phyloP scores from a whole-genome alignment of 2,888 invertebrate genomes.

The Drosophila koepferae region DNA sequence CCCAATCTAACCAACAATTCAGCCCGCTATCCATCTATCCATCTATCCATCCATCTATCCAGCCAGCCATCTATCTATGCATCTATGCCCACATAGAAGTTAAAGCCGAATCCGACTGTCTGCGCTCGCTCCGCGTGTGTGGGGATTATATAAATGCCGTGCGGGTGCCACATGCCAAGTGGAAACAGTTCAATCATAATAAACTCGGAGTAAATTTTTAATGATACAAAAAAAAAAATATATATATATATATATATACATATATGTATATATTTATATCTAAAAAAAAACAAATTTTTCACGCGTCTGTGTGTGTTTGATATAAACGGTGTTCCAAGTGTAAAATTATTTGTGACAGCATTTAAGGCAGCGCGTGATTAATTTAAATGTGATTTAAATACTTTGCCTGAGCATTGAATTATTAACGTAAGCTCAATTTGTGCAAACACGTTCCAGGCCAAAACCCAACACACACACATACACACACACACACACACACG shows the following conservation, averaged over 20 bases:
- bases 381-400: constrained; percentile 68
- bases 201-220: constrained; percentile 70
- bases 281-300: constrained; percentile 6
- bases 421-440: constrained; percentile 44
- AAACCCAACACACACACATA: background rate
- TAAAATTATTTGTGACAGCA: constrained; percentile 54
- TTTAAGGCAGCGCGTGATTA: constrained; percentile 52
- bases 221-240: constrained; percentile 45
- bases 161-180: constrained; percentile 69
- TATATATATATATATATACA: too few species aligned
- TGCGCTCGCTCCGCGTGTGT: constrained; percentile 22
- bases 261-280: too few species aligned
- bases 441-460: background rate
- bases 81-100: constrained; percentile 27
- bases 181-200: constrained; percentile 78
- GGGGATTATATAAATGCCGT: constrained; percentile 66
- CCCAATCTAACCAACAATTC: background rate
- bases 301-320: constrained; percentile 17
- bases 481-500: background rate
- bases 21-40: background rate
- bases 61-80: constrained; percentile 24
- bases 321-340: constrained; percentile 42
- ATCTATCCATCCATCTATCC: background rate
- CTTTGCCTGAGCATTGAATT: constrained; percentile 57
- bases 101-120: constrained; percentile 41